phyloP scores from a whole-genome alignment of 2,888 invertebrate genomes.

The Macrosiphum euphorbiae region DNA sequence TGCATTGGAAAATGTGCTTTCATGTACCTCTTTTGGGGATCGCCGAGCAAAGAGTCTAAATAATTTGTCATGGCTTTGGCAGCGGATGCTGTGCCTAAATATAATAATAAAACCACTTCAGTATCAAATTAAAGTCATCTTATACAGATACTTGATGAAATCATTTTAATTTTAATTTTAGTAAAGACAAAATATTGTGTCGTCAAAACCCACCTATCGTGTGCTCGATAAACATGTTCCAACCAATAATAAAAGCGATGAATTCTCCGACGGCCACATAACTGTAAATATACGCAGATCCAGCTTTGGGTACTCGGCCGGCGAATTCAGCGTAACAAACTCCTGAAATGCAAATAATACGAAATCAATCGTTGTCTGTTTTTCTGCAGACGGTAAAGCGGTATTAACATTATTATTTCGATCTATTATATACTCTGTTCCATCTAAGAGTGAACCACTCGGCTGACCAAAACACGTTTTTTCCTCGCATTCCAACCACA shows the following conservation, averaged over 20 bases:
- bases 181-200: background rate
- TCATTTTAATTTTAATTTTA: background rate
- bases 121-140: background rate
- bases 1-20: constrained; percentile 75
- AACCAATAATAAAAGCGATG: constrained; percentile 93
- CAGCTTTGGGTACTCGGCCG: constrained; percentile 72
- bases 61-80: constrained; percentile 82
- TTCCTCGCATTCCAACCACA: no score
- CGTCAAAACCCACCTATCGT: constrained; percentile 78
- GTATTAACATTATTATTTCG: background rate
- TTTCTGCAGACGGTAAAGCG: background rate
- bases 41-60: constrained; percentile 77
- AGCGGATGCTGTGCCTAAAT: constrained; percentile 80
- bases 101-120: background rate
- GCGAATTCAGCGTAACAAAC: constrained; percentile 74
- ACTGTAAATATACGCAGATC: constrained; percentile 75
- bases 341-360: constrained; percentile 63
- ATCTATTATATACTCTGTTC: no score
- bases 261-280: constrained; percentile 80
- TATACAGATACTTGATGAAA: background rate
- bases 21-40: constrained; percentile 75
- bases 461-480: no score
- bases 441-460: no score
- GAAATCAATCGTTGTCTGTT: background rate
- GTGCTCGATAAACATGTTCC: constrained; percentile 92